Evolutionary conservation across 92 coral and sea anemone genomes (phyloP).

Genomic region (Epizoanthus scotinus): DNA sequence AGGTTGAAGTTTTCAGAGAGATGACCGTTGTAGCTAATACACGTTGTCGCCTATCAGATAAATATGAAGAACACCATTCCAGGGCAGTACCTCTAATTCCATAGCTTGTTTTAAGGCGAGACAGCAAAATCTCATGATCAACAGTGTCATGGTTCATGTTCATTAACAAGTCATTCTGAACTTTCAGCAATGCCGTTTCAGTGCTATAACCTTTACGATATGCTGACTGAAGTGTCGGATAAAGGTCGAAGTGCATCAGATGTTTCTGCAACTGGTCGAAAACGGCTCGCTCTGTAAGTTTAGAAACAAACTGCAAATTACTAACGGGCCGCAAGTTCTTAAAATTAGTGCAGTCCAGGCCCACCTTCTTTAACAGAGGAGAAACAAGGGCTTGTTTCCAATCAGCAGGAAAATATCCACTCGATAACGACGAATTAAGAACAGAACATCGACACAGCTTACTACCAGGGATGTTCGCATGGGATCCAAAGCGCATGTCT

Average conservation of each 20-base stretch:
- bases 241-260: background rate
- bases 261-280: background rate
- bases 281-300: too few relatives aligned
- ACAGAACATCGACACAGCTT: background rate
- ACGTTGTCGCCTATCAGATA: constrained; percentile 27
- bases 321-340: background rate
- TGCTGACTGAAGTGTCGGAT: background rate
- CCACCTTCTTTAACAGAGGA: background rate
- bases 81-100: background rate
- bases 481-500: background rate
- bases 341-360: too few relatives aligned
- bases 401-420: background rate
- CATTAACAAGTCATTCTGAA: background rate
- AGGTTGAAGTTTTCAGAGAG: constrained; percentile 19
- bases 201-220: background rate
- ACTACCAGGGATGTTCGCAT: background rate
- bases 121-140: background rate
- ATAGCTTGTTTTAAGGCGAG: background rate
- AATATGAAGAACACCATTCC: background rate
- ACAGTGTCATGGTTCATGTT: background rate
- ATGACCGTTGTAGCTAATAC: too few relatives aligned
- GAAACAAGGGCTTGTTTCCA: background rate
- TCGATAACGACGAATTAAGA: background rate
- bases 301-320: too few relatives aligned
- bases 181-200: background rate